phyloP scores from a whole-genome alignment of 2,888 invertebrate species.

The Pocota personata region DNA sequence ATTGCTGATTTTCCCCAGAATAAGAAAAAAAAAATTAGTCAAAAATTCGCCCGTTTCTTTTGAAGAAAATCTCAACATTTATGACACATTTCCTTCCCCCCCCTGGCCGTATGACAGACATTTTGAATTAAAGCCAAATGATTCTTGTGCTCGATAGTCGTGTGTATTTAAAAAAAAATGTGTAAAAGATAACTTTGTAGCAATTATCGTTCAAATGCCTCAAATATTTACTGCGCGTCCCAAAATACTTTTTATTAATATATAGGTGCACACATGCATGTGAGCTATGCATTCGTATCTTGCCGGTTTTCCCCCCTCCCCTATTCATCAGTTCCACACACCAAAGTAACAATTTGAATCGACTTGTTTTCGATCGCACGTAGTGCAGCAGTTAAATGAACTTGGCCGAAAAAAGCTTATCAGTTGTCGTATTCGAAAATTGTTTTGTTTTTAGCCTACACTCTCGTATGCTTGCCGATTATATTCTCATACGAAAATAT shows the following conservation, averaged over 20 bases:
- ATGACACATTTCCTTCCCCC: slow-evolving; percentile 32
- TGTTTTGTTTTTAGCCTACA: slow-evolving; percentile 15
- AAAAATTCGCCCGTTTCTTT: background rate
- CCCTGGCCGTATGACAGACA: slow-evolving; percentile 12
- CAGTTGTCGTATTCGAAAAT: slow-evolving; percentile 15
- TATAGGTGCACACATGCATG: background rate
- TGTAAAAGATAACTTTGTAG: slow-evolving; percentile 35
- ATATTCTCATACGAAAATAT: slow-evolving; percentile 5
- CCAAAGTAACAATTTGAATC: background rate
- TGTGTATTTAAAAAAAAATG: slow-evolving; percentile 4
- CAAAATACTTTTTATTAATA: background rate
- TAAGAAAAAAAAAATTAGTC: background rate
- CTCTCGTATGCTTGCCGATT: background rate
- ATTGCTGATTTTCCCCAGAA: background rate
- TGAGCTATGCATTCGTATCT: slow-evolving; percentile 14
- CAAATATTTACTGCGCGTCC: slow-evolving; percentile 40
- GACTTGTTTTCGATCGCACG: slow-evolving; percentile 19
- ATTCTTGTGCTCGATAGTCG: slow-evolving; percentile 1
- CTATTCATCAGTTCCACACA: background rate
- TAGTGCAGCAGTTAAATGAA: slow-evolving; percentile 59
- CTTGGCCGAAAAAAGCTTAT: slow-evolving; percentile 60
- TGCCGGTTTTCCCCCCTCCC: background rate
- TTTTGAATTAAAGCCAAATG: slow-evolving; percentile 42
- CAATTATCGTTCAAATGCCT: slow-evolving; percentile 54
- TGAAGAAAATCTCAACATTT: slow-evolving; percentile 9